Evolutionary conservation across 1,140 invertebrate genomes (phyloP), one percentile per base, ranked within the genome.

Genomic region (Portunus trituberculatus): DNA sequence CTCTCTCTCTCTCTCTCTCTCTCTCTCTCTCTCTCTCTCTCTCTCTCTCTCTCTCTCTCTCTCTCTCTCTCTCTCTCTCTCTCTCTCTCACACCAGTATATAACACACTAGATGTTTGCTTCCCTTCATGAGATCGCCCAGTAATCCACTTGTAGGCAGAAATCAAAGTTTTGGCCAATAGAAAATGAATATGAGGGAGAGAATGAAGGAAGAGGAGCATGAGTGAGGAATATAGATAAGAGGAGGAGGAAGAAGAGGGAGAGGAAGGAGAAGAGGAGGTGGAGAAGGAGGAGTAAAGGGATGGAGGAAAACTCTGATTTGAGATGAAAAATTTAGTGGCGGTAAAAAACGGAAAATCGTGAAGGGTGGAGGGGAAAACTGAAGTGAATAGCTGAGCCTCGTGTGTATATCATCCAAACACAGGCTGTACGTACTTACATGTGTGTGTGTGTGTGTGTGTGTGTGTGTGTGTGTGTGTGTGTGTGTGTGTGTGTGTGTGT

Each of bases 401-500:
- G 67, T 76, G 67, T 76, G 67, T 76, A n/a, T n/a, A 59, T 59
- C 52, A 59, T 59, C 52, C 52, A 14, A 59, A 59, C 52, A 59
- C 52, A 20, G 16, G 52, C 52, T 59, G 52, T 20, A 59, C 67
- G 67, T 76, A 20, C n/a, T 12, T 76, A n/a, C n/a, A 20, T 76
- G 67, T 76, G 67, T 76, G 67, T 76, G 7, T 76, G 67, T 76
- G 67, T 76, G 67, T 76, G 67, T 76, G 67, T 76, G 67, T 76
- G 67, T 76, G 67, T 76, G 25, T 76, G 67, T 76, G 67, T 76
- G 20, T 76, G 67, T 76, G 67, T 76, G 67, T 76, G 67, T 76
- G 67, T 76, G 67, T 76, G 52, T 59, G 52, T 59, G 52, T 59
- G 52, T 59, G 52, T 59, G 52, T 59, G 52, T 59, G 52, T 59